Evolutionary conservation across 2,797 vertebrate genomes (phyloP).

Genomic region (Danio jaintianensis): DNA sequence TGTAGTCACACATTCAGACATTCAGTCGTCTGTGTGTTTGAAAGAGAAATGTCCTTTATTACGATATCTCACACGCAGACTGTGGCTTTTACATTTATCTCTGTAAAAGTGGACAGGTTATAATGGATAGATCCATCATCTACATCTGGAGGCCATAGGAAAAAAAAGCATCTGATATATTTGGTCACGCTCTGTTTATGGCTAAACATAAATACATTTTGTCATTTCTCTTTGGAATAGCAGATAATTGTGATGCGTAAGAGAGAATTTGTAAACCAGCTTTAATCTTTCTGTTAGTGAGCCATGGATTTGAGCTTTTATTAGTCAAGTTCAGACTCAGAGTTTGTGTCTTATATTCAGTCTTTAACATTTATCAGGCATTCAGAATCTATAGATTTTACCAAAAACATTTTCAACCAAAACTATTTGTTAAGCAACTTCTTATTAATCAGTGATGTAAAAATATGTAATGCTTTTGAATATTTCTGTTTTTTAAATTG

Average conservation of each 20-base stretch:
- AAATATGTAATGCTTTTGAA: too few species aligned
- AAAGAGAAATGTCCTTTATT: background rate
- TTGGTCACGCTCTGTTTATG: slow-evolving; percentile 22
- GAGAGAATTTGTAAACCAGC: slow-evolving; percentile 19
- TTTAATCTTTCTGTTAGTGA: background rate
- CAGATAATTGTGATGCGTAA: background rate
- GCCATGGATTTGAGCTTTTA: background rate
- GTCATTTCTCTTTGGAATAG: slow-evolving; percentile 2
- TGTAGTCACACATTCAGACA: background rate
- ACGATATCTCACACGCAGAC: background rate
- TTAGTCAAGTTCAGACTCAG: background rate
- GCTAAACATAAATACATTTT: slow-evolving; percentile 5
- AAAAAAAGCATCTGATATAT: background rate
- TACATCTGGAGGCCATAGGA: slow-evolving; percentile 21
- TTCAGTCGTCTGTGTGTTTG: background rate
- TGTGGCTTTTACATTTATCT: background rate
- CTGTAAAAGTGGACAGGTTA: background rate
- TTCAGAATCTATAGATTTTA: too few species aligned
- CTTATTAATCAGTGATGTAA: too few species aligned
- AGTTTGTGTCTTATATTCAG: background rate
- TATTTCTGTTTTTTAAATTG: too few species aligned
- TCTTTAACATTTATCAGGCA: too few species aligned
- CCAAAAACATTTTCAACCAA: too few species aligned
- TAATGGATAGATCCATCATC: background rate
- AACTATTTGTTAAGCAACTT: too few species aligned